Evolutionary conservation across 2,113 vertebrate genomes (phyloP), one percentile per base, ranked within the genome.

Genomic region (Xiphophorus hellerii): DNA sequence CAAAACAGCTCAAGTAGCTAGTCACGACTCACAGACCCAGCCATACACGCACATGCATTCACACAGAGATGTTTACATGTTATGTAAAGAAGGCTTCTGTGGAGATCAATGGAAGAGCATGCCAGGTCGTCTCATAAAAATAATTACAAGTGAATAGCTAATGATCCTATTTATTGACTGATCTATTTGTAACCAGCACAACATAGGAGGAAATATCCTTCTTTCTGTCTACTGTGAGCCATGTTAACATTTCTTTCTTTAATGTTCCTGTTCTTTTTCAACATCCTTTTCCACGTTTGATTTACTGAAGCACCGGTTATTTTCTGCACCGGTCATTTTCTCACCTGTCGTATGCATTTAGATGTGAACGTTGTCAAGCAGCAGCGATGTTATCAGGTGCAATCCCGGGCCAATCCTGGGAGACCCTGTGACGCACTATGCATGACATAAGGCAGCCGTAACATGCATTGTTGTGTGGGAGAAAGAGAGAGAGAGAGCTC

Each of bases 61-160:
- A 58, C 51, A 58, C 22, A 58, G 22, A n/a, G 22, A 58, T 58
- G 82, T 51, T 87, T 81, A 63, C 80, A 82, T 75, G 79, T 81
- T 72, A 86, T 88, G 75, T 66, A 79, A 88, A 54, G 62, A 73
- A 77, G 67, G 37, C 68, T 71, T 70, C 79, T 76, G 77, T 68
- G 63, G 74, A 87, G 91, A 91, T 94, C 92, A 93, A 85, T 94
- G 78, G 67, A 61, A 74, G 83, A 67, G 82, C 80, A 79, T 70
- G 76, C 80, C 83, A 68, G 83, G 76, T 80, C 70, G 85, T 86
- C 74, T 85, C 80, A 70, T 60, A 67, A 80, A 80, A 83, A 88
- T 88, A 93, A 91, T 94, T 93, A 92, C 93, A 93, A 93, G 87
- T 71, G 89, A 93, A 90, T 94, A 54, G 85, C 75, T 93, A 92